phyloP scores from a whole-genome alignment of 2,797 vertebrate genomes.

The Fistularia commersonii region DNA sequence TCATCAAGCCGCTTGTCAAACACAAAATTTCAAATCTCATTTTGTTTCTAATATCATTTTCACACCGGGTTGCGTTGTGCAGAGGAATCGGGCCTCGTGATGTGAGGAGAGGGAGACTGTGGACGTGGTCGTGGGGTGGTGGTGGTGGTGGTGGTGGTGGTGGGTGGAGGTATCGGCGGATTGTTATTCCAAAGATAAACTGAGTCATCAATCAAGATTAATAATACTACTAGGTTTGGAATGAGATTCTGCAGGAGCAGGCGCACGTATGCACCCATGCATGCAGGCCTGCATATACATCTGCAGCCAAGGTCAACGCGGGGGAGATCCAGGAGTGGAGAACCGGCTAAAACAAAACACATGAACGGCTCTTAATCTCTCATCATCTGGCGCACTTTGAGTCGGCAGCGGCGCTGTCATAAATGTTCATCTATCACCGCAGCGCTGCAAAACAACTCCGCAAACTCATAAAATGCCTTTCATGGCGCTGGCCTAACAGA shows the following conservation, averaged over 20 bases:
- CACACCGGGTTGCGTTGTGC: constrained; percentile 51
- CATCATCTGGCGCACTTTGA: constrained; percentile 36
- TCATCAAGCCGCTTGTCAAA: constrained; percentile 85
- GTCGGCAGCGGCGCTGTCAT: constrained; percentile 27
- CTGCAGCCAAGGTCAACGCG: constrained; percentile 50
- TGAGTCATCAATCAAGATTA: constrained; percentile 81
- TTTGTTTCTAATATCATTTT: constrained; percentile 85
- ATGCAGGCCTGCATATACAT: constrained; percentile 4
- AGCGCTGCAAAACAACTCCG: constrained; percentile 13
- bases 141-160: constrained; percentile 7
- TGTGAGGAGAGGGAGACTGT: constrained; percentile 26
- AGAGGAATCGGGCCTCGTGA: constrained; percentile 30
- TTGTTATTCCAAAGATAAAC: constrained; percentile 74
- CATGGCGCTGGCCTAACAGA: constrained; percentile 41
- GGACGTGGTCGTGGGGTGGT: constrained; percentile 14
- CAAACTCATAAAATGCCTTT: constrained; percentile 44
- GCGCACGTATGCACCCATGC: constrained; percentile 9
- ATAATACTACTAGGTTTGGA: constrained; percentile 54
- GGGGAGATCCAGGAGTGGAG: constrained; percentile 4
- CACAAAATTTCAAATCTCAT: constrained; percentile 85
- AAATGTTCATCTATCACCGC: constrained; percentile 24
- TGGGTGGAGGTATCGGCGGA: constrained; percentile 30
- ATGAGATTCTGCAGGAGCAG: constrained; percentile 44
- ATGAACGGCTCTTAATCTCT: constrained; percentile 32
- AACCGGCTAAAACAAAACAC: constrained; percentile 32